Evolutionary conservation across 1,140 invertebrate species (phyloP).

Genomic region (Bombus cullumanus): DNA sequence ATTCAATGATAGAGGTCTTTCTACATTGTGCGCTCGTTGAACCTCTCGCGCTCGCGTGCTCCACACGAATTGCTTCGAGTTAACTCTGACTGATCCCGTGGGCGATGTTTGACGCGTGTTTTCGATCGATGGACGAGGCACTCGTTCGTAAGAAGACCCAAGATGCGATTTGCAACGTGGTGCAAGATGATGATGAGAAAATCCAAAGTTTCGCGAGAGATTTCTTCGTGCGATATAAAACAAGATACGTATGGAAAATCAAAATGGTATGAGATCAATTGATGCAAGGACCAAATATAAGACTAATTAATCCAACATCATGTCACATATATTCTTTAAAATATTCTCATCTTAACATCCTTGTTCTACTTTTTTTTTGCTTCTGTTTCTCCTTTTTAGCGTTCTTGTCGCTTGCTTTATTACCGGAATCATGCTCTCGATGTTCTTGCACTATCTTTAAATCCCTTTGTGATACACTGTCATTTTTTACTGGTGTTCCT

Average conservation of each 20-base stretch:
- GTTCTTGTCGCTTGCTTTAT: neutral
- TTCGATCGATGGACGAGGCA: neutral
- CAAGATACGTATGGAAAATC: no score
- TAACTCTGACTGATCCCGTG: neutral
- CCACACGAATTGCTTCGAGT: conserved; percentile 34
- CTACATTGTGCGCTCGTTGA: conserved; percentile 15
- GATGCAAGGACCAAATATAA: no score
- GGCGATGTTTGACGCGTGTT: conserved; percentile 28
- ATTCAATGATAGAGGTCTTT: conserved; percentile 66
- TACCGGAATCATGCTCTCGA: neutral
- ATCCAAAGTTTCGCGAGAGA: conserved; percentile 8
- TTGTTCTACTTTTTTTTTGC: neutral
- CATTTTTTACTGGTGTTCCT: neutral
- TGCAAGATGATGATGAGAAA: neutral
- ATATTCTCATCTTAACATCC: neutral
- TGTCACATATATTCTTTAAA: neutral
- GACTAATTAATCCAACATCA: no score
- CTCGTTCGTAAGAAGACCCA: neutral
- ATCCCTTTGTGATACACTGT: neutral
- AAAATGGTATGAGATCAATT: no score
- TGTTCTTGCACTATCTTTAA: neutral
- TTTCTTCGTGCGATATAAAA: neutral
- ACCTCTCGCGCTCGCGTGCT: conserved; percentile 2
- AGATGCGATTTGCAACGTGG: neutral
- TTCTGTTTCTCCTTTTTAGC: neutral